phyloP scores from a whole-genome alignment of 2,113 vertebrate species.

The Takifugu flavidus region DNA sequence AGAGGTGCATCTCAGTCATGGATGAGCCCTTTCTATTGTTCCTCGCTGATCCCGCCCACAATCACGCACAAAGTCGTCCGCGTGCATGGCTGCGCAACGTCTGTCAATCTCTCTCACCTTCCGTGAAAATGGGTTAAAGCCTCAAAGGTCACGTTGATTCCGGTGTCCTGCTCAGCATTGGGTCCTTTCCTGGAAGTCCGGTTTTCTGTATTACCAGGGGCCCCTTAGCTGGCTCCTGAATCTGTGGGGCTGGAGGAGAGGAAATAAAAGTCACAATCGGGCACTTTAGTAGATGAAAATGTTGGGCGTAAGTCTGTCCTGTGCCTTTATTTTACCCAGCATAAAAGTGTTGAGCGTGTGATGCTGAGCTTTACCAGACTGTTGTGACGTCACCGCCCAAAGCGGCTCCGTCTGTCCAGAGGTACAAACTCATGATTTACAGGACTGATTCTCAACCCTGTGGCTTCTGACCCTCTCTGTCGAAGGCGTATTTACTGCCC shows the following conservation, averaged over 20 bases:
- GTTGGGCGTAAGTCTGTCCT: conserved; percentile 21
- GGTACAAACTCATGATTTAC: conserved; percentile 1
- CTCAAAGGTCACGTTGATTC: conserved; percentile 25
- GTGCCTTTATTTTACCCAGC: too few species aligned
- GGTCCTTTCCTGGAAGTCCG: conserved; percentile 16
- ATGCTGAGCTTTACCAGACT: conserved; percentile 6
- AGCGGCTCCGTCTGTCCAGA: conserved; percentile 36
- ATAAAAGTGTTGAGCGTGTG: neutral
- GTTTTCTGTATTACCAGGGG: conserved; percentile 63
- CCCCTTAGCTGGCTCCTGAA: conserved; percentile 48
- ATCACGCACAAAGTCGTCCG: too few species aligned
- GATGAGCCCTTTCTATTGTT: neutral
- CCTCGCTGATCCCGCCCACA: conserved; percentile 10
- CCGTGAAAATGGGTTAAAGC: conserved; percentile 10
- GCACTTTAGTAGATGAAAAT: too few species aligned
- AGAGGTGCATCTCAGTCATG: too few species aligned
- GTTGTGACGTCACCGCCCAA: conserved; percentile 1
- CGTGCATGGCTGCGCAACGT: too few species aligned
- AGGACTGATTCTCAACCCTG: neutral
- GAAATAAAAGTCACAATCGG: conserved; percentile 3
- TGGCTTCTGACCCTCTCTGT: neutral
- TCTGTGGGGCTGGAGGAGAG: conserved; percentile 19
- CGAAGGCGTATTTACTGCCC: neutral
- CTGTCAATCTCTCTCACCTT: conserved; percentile 15
- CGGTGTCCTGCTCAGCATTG: conserved; percentile 22